These are phyloP conservation scores for Lucinisca nassula DNA, from an alignment of 2,888 invertebrate species.

Conservation along the genomic window DNA sequence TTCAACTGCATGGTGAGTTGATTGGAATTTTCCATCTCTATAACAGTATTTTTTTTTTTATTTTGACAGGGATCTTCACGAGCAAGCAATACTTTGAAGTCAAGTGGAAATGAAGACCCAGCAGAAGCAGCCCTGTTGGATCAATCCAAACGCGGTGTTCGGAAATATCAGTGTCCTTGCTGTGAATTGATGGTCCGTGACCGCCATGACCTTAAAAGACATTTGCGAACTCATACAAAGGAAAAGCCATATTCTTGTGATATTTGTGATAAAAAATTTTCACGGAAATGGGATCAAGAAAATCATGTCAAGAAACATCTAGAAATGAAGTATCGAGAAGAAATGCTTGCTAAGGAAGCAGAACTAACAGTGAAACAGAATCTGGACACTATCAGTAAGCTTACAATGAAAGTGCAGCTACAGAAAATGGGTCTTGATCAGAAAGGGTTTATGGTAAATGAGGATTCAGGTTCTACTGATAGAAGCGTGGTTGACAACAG, in stretches of 20 bases:
- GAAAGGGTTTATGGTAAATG: background rate
- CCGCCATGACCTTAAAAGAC: slow-evolving; percentile 54
- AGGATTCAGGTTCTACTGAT: no score
- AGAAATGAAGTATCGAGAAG: background rate
- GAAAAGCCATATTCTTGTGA: slow-evolving; percentile 55
- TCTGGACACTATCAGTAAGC: background rate
- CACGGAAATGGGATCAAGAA: slow-evolving; percentile 54
- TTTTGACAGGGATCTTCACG: background rate
- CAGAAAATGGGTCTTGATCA: background rate
- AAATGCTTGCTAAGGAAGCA: background rate
- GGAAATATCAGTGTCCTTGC: slow-evolving; percentile 49
- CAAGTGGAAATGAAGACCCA: slow-evolving; percentile 32
- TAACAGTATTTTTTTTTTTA: no score
- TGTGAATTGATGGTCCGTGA: slow-evolving; percentile 41
- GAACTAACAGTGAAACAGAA: background rate
- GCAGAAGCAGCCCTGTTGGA: slow-evolving; percentile 38
- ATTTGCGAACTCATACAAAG: slow-evolving; percentile 57
- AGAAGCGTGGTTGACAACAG: background rate
- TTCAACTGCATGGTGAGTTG: no score
- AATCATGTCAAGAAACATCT: slow-evolving; percentile 34
- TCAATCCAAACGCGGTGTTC: slow-evolving; percentile 29
- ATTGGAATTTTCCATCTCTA: no score
- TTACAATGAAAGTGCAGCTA: background rate
- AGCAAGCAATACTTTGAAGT: slow-evolving; percentile 7
- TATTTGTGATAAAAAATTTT: slow-evolving; percentile 38